phyloP scores from a whole-genome alignment of 1,140 invertebrate species.

The Gonatopus flavifemur region DNA sequence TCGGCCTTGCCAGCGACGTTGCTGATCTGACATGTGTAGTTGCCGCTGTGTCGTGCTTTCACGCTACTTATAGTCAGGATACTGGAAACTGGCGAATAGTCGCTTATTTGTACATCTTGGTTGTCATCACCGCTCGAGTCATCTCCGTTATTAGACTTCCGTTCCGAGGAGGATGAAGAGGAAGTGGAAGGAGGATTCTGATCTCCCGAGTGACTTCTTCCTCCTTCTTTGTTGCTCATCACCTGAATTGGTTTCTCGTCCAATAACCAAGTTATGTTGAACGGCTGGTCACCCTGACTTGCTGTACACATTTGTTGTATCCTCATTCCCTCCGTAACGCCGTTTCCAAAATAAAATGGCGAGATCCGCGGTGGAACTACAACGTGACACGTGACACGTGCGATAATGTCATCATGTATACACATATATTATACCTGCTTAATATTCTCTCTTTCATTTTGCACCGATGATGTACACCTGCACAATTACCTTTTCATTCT shows the following conservation, averaged over 20 bases:
- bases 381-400: conserved; percentile 42
- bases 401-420: no score
- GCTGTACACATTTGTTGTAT: conserved; percentile 67
- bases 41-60: conserved; percentile 64
- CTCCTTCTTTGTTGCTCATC: no score
- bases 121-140: no score
- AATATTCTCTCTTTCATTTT: no score
- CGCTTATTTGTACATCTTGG: conserved; percentile 58
- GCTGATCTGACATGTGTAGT: conserved; percentile 67
- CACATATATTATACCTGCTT: no score
- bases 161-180: no score
- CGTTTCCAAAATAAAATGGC: conserved; percentile 62
- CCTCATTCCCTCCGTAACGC: conserved; percentile 64
- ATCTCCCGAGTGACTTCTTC: no score
- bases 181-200: no score
- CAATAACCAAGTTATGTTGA: conserved; percentile 66
- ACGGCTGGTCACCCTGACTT: conserved; percentile 64
- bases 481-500: no score
- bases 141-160: no score
- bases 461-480: no score
- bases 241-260: conserved; percentile 54
- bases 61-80: conserved; percentile 67
- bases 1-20: conserved; percentile 64
- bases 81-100: conserved; percentile 58
- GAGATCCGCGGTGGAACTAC: conserved; percentile 65